Evolutionary conservation across 2,797 vertebrate genomes (phyloP), one percentile per base, ranked within the genome.

Genomic region (Danio albolineatus): DNA sequence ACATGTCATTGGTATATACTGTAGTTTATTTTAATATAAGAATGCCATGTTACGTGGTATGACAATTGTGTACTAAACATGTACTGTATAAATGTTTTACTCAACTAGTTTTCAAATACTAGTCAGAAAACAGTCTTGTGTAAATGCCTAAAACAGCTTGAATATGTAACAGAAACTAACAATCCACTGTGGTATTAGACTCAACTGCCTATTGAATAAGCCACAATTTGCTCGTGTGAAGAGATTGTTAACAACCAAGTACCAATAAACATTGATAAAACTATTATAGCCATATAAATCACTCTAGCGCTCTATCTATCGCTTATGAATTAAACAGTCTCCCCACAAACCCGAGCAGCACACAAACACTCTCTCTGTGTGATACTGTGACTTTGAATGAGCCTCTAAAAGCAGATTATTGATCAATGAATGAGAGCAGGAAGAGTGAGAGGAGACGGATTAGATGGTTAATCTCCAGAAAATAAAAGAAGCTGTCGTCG

Each of bases 351-450:
- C 59, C 19, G n/a, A 73, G 46, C 36, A 60, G 64, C 14, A 61
- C 66, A 61, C 64, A 12, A 28, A 70, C 76, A 70, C 54, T 49
- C 44, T 86, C 90, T 83, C 82, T 85, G 90, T 87, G 88, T 85
- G 88, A 84, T 94, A 94, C 92, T 93, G 93, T 92, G 91, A 76
- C 92, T 91, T 90, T 89, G 89, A 92, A 89, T 84, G 88, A 90
- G 88, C 89, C 86, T 84, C 92, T 92, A 90, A 94, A 90, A 92
- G 92, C 88, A 92, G 83, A 86, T 76, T 90, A 94, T 90, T 93
- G 92, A 94, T 93, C 85, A 90, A 89, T 91, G 90, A 91, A 83
- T 87, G 79, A 82, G 86, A 88, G 84, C 88, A 77, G 85, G 49
- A 89, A 84, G 87, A 85, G 87, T 87, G 88, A 90, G 83, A 86